Percentiles rank a stretch among this genome's conserved stretches.
These are phyloP conservation scores for Stomatorhinus ivindoensis DNA, from an alignment of 2,113 vertebrate genomes.

Conservation along the genomic window DNA sequence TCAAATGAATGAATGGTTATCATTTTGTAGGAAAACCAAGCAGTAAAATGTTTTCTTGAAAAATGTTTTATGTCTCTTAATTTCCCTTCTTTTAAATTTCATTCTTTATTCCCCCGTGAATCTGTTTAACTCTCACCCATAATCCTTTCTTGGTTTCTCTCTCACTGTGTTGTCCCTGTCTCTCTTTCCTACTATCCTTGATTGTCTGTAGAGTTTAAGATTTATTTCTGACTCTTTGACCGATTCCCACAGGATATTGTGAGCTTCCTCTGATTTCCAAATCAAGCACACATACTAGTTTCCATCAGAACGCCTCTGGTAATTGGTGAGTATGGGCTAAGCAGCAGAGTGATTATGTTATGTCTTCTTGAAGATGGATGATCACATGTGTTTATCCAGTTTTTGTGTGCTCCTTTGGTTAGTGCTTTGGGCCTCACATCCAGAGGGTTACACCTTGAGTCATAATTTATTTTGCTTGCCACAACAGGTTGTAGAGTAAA, in stretches of 20 bases:
- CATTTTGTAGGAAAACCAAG: too few species aligned
- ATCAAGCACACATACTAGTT: neutral
- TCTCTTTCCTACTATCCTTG: neutral
- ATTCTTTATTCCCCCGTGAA: too few species aligned
- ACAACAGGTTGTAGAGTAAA: neutral
- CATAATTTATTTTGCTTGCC: too few species aligned
- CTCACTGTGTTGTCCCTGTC: neutral
- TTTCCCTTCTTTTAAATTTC: neutral
- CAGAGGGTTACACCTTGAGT: too few species aligned
- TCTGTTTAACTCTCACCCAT: neutral
- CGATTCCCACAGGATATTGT: neutral
- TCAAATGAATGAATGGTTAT: too few species aligned
- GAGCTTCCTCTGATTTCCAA: neutral
- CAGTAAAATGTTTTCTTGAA: too few species aligned
- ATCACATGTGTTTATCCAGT: too few species aligned
- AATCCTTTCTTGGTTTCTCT: neutral
- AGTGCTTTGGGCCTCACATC: too few species aligned
- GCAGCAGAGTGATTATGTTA: neutral
- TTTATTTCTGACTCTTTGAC: conserved; percentile 44
- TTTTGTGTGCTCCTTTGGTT: too few species aligned
- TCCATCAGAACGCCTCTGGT: neutral
- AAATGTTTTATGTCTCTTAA: neutral
- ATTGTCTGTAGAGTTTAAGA: conserved; percentile 35
- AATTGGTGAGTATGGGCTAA: too few species aligned
- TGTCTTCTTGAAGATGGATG: too few species aligned